phyloP scores from a whole-genome alignment of 1,140 invertebrate species.

The Sminthurides bifidus region DNA sequence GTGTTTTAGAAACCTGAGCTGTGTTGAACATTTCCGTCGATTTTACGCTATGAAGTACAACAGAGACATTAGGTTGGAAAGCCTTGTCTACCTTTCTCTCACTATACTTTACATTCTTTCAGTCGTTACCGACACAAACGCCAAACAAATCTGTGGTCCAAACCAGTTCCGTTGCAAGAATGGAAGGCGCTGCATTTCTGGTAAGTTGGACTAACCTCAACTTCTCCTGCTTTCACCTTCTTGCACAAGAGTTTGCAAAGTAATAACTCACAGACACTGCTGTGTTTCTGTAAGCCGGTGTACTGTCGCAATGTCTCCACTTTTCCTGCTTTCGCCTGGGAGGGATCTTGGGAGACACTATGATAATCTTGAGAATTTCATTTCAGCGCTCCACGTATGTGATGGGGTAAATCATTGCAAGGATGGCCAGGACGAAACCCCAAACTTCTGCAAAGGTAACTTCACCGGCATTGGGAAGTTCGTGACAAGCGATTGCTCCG shows the following conservation, averaged over 20 bases:
- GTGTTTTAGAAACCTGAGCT: too few species aligned
- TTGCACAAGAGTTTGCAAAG: neutral
- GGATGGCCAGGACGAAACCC: conserved; percentile 18
- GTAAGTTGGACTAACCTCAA: too few species aligned
- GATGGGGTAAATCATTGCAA: conserved; percentile 21
- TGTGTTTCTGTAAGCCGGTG: too few species aligned
- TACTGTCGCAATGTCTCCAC: too few species aligned
- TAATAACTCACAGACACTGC: neutral
- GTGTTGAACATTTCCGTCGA: too few species aligned
- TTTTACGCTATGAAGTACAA: too few species aligned
- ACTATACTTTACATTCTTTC: too few species aligned
- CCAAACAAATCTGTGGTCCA: conserved; percentile 21
- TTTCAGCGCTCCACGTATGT: conserved; percentile 20
- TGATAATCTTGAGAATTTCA: neutral
- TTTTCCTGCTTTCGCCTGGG: too few species aligned
- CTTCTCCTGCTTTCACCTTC: neutral
- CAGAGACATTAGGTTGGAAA: neutral
- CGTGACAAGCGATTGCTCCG: conserved; percentile 9
- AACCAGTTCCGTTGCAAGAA: conserved; percentile 23
- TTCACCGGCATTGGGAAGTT: conserved; percentile 11
- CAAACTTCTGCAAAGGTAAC: conserved; percentile 19
- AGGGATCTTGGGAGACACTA: neutral
- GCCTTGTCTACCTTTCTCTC: too few species aligned
- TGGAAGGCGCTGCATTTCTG: conserved; percentile 12
- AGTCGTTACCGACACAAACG: neutral